Percentiles rank a stretch among this genome's conserved stretches.
Evolutionary conservation across 2,113 vertebrate species (phyloP).

Genomic region (Ibidorhyncha struthersii): DNA sequence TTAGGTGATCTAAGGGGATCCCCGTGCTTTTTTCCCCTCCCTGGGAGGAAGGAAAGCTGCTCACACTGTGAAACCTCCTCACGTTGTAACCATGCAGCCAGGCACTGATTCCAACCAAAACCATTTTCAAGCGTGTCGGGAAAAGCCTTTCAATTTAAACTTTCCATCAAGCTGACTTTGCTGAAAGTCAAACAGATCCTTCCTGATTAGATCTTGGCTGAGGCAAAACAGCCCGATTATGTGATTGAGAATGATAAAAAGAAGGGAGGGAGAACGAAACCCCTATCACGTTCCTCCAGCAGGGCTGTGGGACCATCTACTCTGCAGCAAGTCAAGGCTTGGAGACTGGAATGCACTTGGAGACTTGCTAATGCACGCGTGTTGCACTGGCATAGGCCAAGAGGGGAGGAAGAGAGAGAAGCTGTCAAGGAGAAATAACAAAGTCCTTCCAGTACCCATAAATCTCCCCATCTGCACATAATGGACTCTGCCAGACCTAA

Average conservation of each 20-base stretch:
- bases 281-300: not conserved
- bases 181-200: conserved; percentile 61
- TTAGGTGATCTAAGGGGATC: not conserved
- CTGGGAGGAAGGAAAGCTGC: not conserved
- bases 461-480: not conserved
- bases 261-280: not conserved
- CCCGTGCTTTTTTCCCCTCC: not conserved
- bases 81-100: not conserved
- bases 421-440: not conserved
- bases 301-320: not conserved
- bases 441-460: not conserved
- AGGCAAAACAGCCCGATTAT: conserved; percentile 19
- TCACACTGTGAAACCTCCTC: not conserved
- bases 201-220: conserved; percentile 61
- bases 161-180: conserved; percentile 60
- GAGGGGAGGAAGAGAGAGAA: not conserved
- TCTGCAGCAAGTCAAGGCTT: not conserved
- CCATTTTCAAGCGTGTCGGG: not conserved
- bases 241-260: conserved; percentile 6
- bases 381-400: not conserved
- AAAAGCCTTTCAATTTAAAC: conserved; percentile 50
- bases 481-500: not conserved
- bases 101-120: not conserved
- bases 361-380: not conserved
- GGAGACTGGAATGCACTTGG: no score